Evolutionary conservation across 2,113 vertebrate species (phyloP), one percentile per base, ranked within the genome.

Genomic region (Rhegmatorhina hoffmannsi): DNA sequence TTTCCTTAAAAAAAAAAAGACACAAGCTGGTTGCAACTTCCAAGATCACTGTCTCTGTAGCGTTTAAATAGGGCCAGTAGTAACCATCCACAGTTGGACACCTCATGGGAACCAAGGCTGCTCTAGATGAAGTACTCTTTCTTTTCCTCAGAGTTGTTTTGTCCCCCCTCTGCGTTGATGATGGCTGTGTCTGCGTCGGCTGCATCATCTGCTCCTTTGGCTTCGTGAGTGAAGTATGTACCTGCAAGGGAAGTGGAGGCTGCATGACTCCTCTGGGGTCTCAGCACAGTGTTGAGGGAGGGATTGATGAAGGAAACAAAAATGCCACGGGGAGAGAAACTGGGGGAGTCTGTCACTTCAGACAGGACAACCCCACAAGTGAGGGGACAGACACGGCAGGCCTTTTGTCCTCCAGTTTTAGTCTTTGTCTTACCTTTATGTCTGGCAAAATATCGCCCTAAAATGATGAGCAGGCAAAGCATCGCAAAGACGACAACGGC

Each of bases 51-150:
- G 98, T 98, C 98, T 98, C 96, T 98, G 94, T 97, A 96, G 97
- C 96, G 16, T 97, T 98, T 98, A 97, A 97, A 97, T 92, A 96
- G 98, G 97, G 97, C 96, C 97, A 96, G 98, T 83, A 89, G 98
- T 93, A 90, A 94, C 97, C 73, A 94, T 98, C 98, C 97, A 88
- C 96, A 26, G 97, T 96, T 96, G 98, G 98, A 98, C 98, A 97
- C 98, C 91, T 97, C 98, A 97, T 83, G 46, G 97, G 87, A 97
- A 98, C 96, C 98, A 97, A 98, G 98, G 97, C 98, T 97, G 98
- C 94, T 97, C 98, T 98, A 99, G 98, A 99, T 99, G 98, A 99
- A 99, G 98, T 99, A 99, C 97, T 99, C 99, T 97, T 99, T 99
- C 98, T 99, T 99, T 97, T 99, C 99, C 49, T 99, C 99, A 0